Percentiles rank a stretch among this genome's conserved stretches.
Conservation (phyloP, 2,113 vertebrate species). For the Antennarius striatus region DNA sequence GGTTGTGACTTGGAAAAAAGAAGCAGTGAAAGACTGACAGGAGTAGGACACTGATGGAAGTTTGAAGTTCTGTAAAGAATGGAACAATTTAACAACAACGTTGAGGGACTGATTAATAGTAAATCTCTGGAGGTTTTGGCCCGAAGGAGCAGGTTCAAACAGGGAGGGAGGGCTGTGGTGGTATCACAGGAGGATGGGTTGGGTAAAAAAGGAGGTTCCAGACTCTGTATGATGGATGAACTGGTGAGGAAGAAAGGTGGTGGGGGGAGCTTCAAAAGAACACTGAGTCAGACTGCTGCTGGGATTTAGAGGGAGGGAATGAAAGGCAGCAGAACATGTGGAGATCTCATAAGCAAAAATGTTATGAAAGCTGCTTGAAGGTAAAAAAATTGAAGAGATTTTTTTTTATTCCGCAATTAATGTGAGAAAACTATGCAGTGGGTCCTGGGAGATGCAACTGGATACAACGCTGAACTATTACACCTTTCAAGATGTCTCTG, state of each 20-base stretch:
- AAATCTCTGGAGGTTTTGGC: constrained; percentile 37
- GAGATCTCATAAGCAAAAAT: constrained; percentile 57
- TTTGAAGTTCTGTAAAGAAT: constrained; percentile 55
- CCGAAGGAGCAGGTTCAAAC: constrained; percentile 25
- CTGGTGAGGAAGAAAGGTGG: constrained; percentile 41
- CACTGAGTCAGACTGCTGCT: constrained; percentile 63
- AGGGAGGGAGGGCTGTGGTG: constrained; percentile 27
- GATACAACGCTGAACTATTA: constrained; percentile 42
- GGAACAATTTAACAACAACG: constrained; percentile 56
- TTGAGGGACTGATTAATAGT: constrained; percentile 57
- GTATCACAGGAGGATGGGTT: constrained; percentile 27
- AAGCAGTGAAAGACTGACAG: constrained; percentile 43
- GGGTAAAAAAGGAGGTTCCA: constrained; percentile 47
- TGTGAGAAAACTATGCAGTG: constrained; percentile 6
- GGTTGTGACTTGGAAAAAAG: constrained; percentile 42
- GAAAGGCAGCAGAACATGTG: constrained; percentile 49
- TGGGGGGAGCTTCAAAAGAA: constrained; percentile 63
- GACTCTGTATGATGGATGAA: constrained; percentile 71
- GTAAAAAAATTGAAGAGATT: not conserved
- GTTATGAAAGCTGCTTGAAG: too few species aligned
- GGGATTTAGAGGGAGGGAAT: constrained; percentile 52
- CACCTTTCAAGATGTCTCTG: constrained; percentile 57
- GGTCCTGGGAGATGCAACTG: constrained; percentile 48
- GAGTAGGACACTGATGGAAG: constrained; percentile 55
- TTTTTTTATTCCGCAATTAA: not conserved